These are phyloP conservation scores for Zaprionus taronus DNA, from an alignment of 1,140 invertebrate species.

Conservation along the genomic window DNA sequence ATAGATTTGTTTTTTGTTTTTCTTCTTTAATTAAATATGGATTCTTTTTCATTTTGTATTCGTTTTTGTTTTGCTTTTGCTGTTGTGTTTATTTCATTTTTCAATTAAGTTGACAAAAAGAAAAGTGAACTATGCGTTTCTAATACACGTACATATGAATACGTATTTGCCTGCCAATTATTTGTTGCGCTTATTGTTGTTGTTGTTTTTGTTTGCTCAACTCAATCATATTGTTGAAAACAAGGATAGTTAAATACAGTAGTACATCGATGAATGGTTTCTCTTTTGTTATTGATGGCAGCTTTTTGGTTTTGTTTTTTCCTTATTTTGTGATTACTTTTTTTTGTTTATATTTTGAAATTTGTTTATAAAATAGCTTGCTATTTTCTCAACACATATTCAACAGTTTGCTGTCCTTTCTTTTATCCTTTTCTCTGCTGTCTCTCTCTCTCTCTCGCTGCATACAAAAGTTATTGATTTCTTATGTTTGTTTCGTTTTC, in stretches of 20 bases:
- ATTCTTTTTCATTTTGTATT: constrained; percentile 9
- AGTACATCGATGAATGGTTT: constrained; percentile 43
- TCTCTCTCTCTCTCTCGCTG: constrained; percentile 6
- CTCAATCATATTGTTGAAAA: constrained; percentile 38
- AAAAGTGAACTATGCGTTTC: constrained; percentile 54
- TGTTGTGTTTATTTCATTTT: constrained; percentile 18
- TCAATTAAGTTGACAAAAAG: constrained; percentile 61
- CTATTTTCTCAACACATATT: constrained; percentile 71
- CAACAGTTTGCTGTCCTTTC: constrained; percentile 38
- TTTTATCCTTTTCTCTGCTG: constrained; percentile 19
- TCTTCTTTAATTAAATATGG: constrained; percentile 67
- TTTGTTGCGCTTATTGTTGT: constrained; percentile 43
- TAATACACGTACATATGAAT: constrained; percentile 39
- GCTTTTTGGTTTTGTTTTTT: constrained; percentile 61
- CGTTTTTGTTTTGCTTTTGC: constrained; percentile 22
- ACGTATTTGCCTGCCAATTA: constrained; percentile 55
- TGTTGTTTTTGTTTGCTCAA: constrained; percentile 14
- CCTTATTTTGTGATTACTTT: constrained; percentile 48
- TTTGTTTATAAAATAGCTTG: constrained; percentile 72
- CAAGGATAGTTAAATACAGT: constrained; percentile 41
- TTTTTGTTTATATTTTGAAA: constrained; percentile 47
- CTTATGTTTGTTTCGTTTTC: constrained; percentile 28
- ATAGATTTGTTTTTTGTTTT: constrained; percentile 35
- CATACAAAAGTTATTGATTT: constrained; percentile 60
- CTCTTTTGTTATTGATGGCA: constrained; percentile 54